Evolutionary conservation across 1,140 invertebrate genomes (phyloP), one percentile per base, ranked within the genome.

Genomic region (Danaus melanippus): DNA sequence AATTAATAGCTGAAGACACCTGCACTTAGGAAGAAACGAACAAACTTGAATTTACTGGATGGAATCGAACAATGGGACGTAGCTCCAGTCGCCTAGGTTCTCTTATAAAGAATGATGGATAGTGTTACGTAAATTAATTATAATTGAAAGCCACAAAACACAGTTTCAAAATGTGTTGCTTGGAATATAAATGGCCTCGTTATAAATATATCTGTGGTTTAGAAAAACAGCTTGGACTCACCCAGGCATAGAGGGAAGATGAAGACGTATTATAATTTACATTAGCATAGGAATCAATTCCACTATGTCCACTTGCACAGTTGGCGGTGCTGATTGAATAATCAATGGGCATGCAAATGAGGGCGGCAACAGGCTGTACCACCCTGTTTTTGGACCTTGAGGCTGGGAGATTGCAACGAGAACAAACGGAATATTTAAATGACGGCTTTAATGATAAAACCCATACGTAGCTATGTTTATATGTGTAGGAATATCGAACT

Each of bases 311-410:
- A 67, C 65, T 56, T 56, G 58, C 61, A 60, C 61, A 59, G 65
- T 64, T 58, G 56, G 64, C 43, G 56, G 51, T 62, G 66, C 69
- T 69, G 66, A 76, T 76, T 82, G 80, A 79, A 84, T 84, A 82
- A 84, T 84, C 81, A 82, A 84, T 84, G 64, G 63, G 65, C 69
- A 84, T 84, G 81, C 72, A 78, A 84, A 84, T 84, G 62, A 65
- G 57, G 53, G 53, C 66, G 70, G 74, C 80, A 81, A 81, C 80
- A 80, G 79, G 71, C 78, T 60, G 70, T 68, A 60, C 46, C 48
- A 45, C 62, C 58, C 63, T 69, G 71, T 73, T 78, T 73, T 70
- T 73, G 65, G 68, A 50, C 51, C 65, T 53, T 55, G 52, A 12
- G 17, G 45, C 45, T 53, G 48, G 60, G 58, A 49, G 57, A 64